Base-by-base conservation (phyloP, 2,797 vertebrate genomes). In the Serranus cabrilla region DNA sequence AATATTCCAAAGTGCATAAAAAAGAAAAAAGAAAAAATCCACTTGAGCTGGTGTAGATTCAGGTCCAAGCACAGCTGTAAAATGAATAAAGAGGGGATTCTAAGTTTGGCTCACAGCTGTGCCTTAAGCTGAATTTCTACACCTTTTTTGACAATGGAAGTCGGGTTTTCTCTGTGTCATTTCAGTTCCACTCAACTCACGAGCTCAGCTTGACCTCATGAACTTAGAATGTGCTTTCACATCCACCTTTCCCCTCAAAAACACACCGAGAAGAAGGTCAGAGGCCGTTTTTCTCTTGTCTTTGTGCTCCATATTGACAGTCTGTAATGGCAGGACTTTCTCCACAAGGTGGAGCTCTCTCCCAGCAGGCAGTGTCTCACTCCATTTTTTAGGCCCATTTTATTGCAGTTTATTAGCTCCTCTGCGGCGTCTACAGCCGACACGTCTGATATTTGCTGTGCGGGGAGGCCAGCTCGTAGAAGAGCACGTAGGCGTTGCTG, bases 401-500 rank as follows among this genome's bases (percentile, higher is more conserved):
- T 0, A 9, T 20, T 2, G 1, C 58, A 7, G 42, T 14, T 59
- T 1, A 0, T 52, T 2, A 11, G 13, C 40, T 56, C 66, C 34
- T 42, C 31, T 7, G 2, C 40, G 4, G 39, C 11, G n/a, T 11
- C 60, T 85, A 90, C 2, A 87, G 80, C 42, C 81, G 80, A 40
- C 76, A 82, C 0, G 83, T 86, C 69, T 88, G 91, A 25, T 83
- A 73, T 93, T 96, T 98, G 94, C 96, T 94, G 82, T 96, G 96
- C 2, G 96, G 95, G 73, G 95, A 95, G 0, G 93, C 91, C 84
- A 97, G 90, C 90, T 99, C 97, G 0, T 99, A 99, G 95, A 99
- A 99, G 72, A 99, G 96, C 85, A 99, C 94, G 50, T 99, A 99
- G 84, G 98, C 98, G 46, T 98, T 97, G 39, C 96, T 97, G 95